These are phyloP conservation scores for Amphibalanus amphitrite DNA, from an alignment of 1,140 invertebrate genomes.

Conservation along the genomic window DNA sequence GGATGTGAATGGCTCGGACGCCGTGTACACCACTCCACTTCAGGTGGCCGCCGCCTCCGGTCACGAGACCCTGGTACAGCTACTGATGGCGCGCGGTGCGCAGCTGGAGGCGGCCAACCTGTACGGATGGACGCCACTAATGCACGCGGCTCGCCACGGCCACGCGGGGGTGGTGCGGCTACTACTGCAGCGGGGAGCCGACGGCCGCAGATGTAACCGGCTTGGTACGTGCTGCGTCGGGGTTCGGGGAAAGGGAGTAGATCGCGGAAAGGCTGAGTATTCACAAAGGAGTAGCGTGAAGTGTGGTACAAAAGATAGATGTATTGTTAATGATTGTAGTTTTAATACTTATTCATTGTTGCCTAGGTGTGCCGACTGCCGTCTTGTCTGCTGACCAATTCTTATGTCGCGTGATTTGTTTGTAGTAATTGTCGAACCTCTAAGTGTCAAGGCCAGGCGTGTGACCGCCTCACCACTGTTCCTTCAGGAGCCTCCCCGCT, in stretches of 20 bases:
- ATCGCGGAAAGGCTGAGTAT: too few relatives aligned
- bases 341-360: too few relatives aligned
- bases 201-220: slow-evolving; percentile 11
- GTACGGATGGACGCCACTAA: background rate
- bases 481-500: background rate
- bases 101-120: background rate
- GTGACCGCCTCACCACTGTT: too few relatives aligned
- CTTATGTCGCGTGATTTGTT: too few relatives aligned
- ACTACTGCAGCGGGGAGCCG: slow-evolving; percentile 7
- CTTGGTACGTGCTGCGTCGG: slow-evolving; percentile 17
- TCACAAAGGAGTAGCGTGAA: too few relatives aligned
- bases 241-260: too few relatives aligned
- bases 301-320: too few relatives aligned
- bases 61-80: slow-evolving; percentile 27
- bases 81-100: slow-evolving; percentile 25
- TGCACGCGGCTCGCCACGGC: background rate
- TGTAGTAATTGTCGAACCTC: too few relatives aligned
- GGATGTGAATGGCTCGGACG: background rate
- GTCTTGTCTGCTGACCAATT: too few relatives aligned
- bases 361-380: too few relatives aligned
- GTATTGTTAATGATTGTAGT: too few relatives aligned
- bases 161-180: background rate
- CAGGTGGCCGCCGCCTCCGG: slow-evolving; percentile 28
- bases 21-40: slow-evolving; percentile 19
- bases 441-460: too few relatives aligned